Conservation (phyloP, 2,113 vertebrate species). For the Osmerus eperlanus region DNA sequence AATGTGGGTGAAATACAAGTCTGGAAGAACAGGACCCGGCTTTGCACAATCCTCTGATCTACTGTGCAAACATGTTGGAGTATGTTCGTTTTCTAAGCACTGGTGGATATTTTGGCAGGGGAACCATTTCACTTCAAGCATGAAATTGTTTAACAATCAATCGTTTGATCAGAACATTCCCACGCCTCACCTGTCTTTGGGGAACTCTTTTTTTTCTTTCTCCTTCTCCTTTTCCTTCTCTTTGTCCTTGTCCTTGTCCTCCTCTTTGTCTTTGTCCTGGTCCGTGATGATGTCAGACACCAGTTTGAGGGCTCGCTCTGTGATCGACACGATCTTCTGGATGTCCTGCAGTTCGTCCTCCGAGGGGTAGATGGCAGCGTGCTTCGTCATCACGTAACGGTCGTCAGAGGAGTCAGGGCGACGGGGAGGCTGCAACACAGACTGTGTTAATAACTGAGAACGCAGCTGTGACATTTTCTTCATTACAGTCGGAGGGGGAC, state of each 20-base stretch:
- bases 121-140: too few relatives aligned
- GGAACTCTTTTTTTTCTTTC: conserved; percentile 72
- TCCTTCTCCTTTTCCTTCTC: conserved; percentile 83
- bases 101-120: too few relatives aligned
- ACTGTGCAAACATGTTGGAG: too few relatives aligned
- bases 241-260: conserved; percentile 90
- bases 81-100: too few relatives aligned
- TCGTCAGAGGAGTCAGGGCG: conserved; percentile 97
- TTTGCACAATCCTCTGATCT: neutral
- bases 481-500: neutral
- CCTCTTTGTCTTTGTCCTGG: conserved; percentile 82
- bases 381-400: conserved; percentile 97
- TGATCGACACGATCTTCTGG: conserved; percentile 98
- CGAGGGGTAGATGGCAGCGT: conserved; percentile 94
- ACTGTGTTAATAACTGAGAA: neutral
- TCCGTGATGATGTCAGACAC: conserved; percentile 95
- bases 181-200: neutral
- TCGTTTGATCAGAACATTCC: too few relatives aligned
- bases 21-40: neutral
- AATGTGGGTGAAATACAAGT: neutral
- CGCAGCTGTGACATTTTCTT: neutral
- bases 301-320: conserved; percentile 94
- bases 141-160: neutral
- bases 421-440: conserved; percentile 79
- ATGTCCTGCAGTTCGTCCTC: conserved; percentile 97